Percentiles rank a stretch among this genome's conserved stretches.
phyloP scores from a whole-genome alignment of 2,888 invertebrate genomes.

The Chymomyza amoena region DNA sequence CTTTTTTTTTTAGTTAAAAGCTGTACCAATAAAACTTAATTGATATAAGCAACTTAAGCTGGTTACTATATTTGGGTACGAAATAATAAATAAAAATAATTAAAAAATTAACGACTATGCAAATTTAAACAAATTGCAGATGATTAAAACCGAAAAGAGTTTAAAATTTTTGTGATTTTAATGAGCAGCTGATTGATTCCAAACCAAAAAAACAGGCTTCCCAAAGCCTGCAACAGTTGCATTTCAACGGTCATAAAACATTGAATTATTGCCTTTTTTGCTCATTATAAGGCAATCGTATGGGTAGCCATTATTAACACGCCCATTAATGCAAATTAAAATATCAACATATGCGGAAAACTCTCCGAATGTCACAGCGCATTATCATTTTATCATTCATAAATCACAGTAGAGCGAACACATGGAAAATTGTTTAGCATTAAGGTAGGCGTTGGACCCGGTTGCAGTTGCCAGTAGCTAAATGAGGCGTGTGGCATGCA shows the following conservation, averaged over 20 bases:
- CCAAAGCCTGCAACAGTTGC: not conserved
- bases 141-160: not conserved
- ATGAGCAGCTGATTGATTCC: not conserved
- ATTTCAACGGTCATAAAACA: not conserved
- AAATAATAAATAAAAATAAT: not conserved
- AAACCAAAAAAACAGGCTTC: not conserved
- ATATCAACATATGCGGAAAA: conserved; percentile 71
- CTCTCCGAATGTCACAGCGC: conserved; percentile 64
- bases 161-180: not conserved
- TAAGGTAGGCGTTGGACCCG: conserved; percentile 24
- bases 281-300: conserved; percentile 58
- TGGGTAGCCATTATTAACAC: conserved; percentile 58
- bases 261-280: conserved; percentile 47
- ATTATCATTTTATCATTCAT: conserved; percentile 78
- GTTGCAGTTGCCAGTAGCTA: conserved; percentile 33
- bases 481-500: conserved; percentile 47
- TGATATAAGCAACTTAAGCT: too few relatives aligned
- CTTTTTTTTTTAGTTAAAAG: too few relatives aligned
- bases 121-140: not conserved
- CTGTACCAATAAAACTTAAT: too few relatives aligned
- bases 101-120: conserved; percentile 1
- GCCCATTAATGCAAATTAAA: conserved; percentile 76
- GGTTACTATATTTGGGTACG: too few relatives aligned
- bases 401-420: conserved; percentile 68
- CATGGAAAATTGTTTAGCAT: conserved; percentile 69